Evolutionary conservation across 2,797 vertebrate species (phyloP), one percentile per base, ranked within the genome.

Genomic region (Melanotaenia trifasciata): DNA sequence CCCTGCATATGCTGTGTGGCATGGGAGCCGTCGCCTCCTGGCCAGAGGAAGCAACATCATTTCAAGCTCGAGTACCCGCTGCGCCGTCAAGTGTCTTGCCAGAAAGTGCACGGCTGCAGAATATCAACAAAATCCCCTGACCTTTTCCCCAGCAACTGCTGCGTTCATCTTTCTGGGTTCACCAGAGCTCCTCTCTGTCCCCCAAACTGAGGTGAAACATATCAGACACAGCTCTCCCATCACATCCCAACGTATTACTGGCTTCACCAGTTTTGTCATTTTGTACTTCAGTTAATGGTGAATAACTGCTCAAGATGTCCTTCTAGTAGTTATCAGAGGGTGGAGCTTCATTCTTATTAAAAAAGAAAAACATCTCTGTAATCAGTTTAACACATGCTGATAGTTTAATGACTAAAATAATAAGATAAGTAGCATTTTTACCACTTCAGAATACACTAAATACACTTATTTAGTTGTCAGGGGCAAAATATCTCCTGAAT

Each of bases 101-200:
- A 91, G 79, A 87, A 74, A 75, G 65, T 38, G 67, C 73, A 87
- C 87, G 66, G 79, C 75, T 43, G 76, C 87, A 80, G 91, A 90
- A 90, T 92, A 89, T 84, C 88, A 93, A 93, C 84, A 74, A 70
- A 87, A 83, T 81, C 79, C 85, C 70, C 78, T 92, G 93, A 93
- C 92, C 92, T 93, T 93, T 92, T 79, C 83, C 76, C 76, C 84
- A 74, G 69, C 80, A 78, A 73, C 81, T 30, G 67, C 75, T 67
- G 85, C 77, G 85, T 83, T 90, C 74, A 69, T 83, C 72, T 35
- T 69, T 61, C 65, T 51, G 28, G 13, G 45, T 26, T 80, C 76
- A 79, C 74, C 72, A 63, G 64, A 64, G 67, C 71, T 80, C 79
- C 78, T 77, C 28, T 70, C 81, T 16, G 58, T 69, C 76, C 71